phyloP scores from a whole-genome alignment of 2,888 invertebrate species.

The Deilephila elpenor region DNA sequence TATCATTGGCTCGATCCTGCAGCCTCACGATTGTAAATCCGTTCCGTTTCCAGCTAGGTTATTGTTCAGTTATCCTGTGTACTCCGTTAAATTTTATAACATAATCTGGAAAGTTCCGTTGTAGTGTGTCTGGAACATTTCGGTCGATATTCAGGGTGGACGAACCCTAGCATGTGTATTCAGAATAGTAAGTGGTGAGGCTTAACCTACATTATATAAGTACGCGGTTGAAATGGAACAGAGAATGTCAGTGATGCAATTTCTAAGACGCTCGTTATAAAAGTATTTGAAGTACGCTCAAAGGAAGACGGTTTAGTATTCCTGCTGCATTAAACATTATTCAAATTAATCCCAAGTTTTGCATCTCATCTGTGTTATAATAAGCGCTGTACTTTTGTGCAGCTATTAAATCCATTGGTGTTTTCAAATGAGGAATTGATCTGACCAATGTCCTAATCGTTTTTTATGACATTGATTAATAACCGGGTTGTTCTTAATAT shows the following conservation, averaged over 20 bases:
- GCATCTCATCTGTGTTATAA: not conserved
- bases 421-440: not conserved
- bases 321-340: not conserved
- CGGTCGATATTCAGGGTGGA: conserved; percentile 3
- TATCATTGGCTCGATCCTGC: no score
- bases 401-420: not conserved
- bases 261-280: conserved; percentile 2
- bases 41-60: no score
- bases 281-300: conserved; percentile 8
- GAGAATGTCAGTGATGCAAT: conserved; percentile 29
- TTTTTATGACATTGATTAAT: not conserved
- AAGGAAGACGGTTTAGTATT: not conserved
- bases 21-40: no score
- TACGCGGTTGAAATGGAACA: conserved; percentile 33
- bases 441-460: not conserved
- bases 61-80: no score
- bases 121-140: conserved; percentile 6
- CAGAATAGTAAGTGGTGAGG: conserved; percentile 20
- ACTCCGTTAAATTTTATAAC: not conserved
- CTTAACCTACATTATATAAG: conserved; percentile 27
- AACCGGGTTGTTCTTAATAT: not conserved
- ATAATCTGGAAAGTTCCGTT: not conserved
- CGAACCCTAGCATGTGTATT: conserved; percentile 18
- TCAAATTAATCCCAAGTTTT: not conserved
- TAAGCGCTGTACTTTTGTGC: not conserved